These are phyloP conservation scores for Cinara cedri DNA, from an alignment of 2,888 invertebrate genomes.

Conservation along the genomic window DNA sequence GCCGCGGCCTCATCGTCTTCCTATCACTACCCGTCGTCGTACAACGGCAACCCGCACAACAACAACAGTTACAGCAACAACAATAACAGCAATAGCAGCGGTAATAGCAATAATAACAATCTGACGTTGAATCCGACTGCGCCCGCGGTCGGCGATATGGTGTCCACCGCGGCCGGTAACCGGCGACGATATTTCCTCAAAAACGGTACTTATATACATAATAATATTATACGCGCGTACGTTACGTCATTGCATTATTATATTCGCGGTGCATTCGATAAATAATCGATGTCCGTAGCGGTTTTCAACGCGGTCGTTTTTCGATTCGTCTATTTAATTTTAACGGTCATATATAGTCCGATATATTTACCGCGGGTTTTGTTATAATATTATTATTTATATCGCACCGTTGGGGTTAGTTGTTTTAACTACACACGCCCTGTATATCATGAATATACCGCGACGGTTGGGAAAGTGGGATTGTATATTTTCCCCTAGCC, in stretches of 20 bases:
- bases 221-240: neutral
- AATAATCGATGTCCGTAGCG: no score
- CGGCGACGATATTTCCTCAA: conserved; percentile 28
- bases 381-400: no score
- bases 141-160: conserved; percentile 29
- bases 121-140: conserved; percentile 13
- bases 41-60: conserved; percentile 29
- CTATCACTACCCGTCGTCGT: conserved; percentile 21
- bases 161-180: conserved; percentile 3
- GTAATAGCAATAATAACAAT: conserved; percentile 10
- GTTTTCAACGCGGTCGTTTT: neutral
- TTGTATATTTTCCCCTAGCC: no score
- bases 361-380: no score
- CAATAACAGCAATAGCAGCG: neutral
- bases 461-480: no score
- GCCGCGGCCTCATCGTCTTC: conserved; percentile 26
- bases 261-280: no score
- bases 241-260: neutral
- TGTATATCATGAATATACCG: no score
- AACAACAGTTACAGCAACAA: conserved; percentile 22
- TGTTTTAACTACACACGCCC: no score
- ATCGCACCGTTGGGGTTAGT: no score
- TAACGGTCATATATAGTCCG: no score
- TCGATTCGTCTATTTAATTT: no score
- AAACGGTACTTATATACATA: conserved; percentile 40